Base-by-base conservation (phyloP, 2,113 vertebrate genomes). In the Rostratula benghalensis region DNA sequence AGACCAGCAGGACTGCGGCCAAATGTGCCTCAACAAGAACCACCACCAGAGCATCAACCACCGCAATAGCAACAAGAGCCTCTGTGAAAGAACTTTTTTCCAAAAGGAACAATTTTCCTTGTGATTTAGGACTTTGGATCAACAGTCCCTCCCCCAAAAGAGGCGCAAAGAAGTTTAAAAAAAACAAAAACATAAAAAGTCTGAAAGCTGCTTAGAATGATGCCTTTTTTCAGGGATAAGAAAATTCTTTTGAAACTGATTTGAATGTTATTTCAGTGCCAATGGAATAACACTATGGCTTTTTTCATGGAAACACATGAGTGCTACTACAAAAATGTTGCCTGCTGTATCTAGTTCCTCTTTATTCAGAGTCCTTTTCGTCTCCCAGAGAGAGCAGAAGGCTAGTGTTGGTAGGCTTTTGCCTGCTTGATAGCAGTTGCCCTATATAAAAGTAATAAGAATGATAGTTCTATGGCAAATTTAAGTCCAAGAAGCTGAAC, bases 181-280 rank as follows among this genome's bases (percentile, higher is more conserved):
- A 70, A 73, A 82, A 95, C 90, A 89, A 87, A 88, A 85, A 94
- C 91, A 75, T 82, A 95, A 93, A 71, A 93, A 56, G 81, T 97
- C 94, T 94, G 97, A 92, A 97, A 97, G 98, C 98, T 98, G 98
- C 98, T 98, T 97, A 97, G 97, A 97, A 92, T 96, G 96, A 97
- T 97, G 97, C 98, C 98, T 98, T 98, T 96, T 98, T 98, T 98
- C 98, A 98, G 98, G 98, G 98, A 98, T 96, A 97, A 97, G 97
- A 96, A 97, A 98, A 97, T 98, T 96, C 92, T 94, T 92, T 96
- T 93, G 87, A 97, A 96, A 97, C 97, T 97, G 89, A 97, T 94
- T 94, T 94, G 97, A 98, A 98, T 98, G 98, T 98, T 97, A 95
- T 98, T 97, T 98, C 97, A 96, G 97, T 98, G 98, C 98, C 96